These are phyloP conservation scores for Drosophila diplacantha DNA, from an alignment of 2,888 invertebrate species.

Conservation along the genomic window DNA sequence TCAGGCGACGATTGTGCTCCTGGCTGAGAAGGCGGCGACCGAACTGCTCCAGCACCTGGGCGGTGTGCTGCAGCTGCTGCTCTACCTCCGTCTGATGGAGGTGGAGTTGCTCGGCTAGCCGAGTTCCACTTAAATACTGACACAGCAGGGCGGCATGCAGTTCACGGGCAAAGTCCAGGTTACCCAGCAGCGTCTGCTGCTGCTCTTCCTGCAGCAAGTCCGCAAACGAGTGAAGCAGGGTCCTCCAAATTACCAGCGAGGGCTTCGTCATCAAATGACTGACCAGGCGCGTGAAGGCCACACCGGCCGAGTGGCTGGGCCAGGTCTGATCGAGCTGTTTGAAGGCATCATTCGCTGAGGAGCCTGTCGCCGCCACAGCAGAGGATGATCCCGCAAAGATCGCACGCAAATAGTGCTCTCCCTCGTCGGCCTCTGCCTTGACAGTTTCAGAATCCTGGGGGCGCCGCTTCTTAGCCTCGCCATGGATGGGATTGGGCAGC, in stretches of 20 bases:
- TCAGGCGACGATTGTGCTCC: slow-evolving; percentile 74
- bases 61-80: slow-evolving; percentile 56
- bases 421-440: background rate
- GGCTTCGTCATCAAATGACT: slow-evolving; percentile 74
- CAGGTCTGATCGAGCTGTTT: slow-evolving; percentile 58
- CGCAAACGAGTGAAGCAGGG: slow-evolving; percentile 66
- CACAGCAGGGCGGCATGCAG: slow-evolving; percentile 70
- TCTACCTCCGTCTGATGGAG: slow-evolving; percentile 63
- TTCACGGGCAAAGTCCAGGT: slow-evolving; percentile 71
- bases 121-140: slow-evolving; percentile 74
- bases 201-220: slow-evolving; percentile 54
- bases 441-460: background rate
- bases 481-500: background rate
- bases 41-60: slow-evolving; percentile 65
- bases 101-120: slow-evolving; percentile 74
- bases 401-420: slow-evolving; percentile 4
- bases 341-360: slow-evolving; percentile 17
- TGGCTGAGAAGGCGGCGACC: slow-evolving; percentile 68
- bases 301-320: slow-evolving; percentile 71
- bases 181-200: slow-evolving; percentile 42
- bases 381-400: slow-evolving; percentile 5
- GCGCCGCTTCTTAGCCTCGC: slow-evolving; percentile 18
- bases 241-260: slow-evolving; percentile 76
- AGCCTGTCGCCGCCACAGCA: background rate
- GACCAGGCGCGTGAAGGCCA: slow-evolving; percentile 72